Conservation (phyloP, 30 jellyfish, hydroid and myxozoan genomes). For the Cassiopea andromeda region DNA sequence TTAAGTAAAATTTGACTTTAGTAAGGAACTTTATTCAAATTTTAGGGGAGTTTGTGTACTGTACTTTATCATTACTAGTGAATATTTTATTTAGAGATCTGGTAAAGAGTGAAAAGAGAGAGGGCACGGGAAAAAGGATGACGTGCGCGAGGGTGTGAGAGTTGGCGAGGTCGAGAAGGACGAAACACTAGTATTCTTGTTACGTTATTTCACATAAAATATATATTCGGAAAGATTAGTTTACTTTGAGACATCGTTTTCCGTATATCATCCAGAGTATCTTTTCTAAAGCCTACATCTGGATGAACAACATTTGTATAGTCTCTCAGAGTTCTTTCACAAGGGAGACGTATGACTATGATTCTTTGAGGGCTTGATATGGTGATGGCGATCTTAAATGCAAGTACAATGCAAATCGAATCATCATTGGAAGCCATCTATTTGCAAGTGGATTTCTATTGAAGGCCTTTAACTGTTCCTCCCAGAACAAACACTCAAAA, state of each 20-base stretch:
- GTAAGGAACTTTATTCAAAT: constrained; percentile 39
- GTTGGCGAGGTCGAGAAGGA: too few species aligned
- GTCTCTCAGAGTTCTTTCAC: too few species aligned
- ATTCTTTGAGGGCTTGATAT: too few species aligned
- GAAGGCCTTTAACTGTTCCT: constrained; percentile 39
- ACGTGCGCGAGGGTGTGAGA: too few species aligned
- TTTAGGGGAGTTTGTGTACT: constrained; percentile 50
- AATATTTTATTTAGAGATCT: not conserved
- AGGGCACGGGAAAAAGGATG: not conserved
- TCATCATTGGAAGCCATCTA: not conserved
- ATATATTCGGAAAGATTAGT: too few species aligned
- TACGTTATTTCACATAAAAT: too few species aligned
- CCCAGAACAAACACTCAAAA: constrained; percentile 22
- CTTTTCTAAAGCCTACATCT: too few species aligned
- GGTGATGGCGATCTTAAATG: not conserved
- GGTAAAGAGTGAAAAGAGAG: not conserved
- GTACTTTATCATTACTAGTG: constrained; percentile 5
- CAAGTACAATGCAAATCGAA: constrained; percentile 57
- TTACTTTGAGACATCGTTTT: too few species aligned
- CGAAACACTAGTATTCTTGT: too few species aligned
- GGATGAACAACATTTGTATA: too few species aligned
- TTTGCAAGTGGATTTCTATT: constrained; percentile 16
- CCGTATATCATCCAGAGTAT: too few species aligned
- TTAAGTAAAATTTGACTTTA: constrained; percentile 30
- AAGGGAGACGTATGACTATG: too few species aligned